Conservation (phyloP, 1,140 invertebrate genomes). For the Philopotamus ludificatus region DNA sequence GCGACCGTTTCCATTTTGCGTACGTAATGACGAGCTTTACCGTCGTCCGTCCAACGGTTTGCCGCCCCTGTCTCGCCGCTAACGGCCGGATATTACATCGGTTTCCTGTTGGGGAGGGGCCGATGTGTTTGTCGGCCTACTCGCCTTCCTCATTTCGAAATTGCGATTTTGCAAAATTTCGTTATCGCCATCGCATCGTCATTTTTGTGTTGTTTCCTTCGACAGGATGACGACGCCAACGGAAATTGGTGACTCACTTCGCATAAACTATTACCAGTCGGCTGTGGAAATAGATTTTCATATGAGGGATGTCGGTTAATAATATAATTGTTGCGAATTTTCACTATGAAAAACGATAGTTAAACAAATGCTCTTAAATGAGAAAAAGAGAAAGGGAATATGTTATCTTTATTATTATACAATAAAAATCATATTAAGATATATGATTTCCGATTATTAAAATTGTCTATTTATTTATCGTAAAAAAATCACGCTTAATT, state of each 20-base stretch:
- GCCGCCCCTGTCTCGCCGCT: neutral
- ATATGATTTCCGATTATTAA: too few relatives aligned
- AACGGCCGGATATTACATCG: slow-evolving; percentile 17
- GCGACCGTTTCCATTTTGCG: neutral
- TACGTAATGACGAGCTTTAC: neutral
- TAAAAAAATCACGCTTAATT: too few relatives aligned
- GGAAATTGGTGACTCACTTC: neutral
- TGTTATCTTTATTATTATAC: neutral
- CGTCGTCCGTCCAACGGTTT: too few relatives aligned
- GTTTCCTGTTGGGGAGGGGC: slow-evolving; percentile 8
- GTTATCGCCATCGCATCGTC: neutral
- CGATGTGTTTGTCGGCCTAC: neutral
- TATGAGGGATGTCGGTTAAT: neutral
- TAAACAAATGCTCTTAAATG: neutral
- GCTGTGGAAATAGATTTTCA: neutral
- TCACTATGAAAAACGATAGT: neutral
- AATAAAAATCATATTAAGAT: too few relatives aligned
- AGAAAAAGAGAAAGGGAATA: neutral
- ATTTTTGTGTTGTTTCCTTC: neutral
- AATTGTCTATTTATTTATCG: too few relatives aligned
- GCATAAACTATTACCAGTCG: neutral
- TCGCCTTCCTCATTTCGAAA: slow-evolving; percentile 9
- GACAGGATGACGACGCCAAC: neutral
- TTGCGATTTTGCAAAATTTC: slow-evolving; percentile 9
- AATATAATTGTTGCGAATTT: neutral